Evolutionary conservation across 2,888 invertebrate genomes (phyloP).

Genomic region (Crematogaster levior): DNA sequence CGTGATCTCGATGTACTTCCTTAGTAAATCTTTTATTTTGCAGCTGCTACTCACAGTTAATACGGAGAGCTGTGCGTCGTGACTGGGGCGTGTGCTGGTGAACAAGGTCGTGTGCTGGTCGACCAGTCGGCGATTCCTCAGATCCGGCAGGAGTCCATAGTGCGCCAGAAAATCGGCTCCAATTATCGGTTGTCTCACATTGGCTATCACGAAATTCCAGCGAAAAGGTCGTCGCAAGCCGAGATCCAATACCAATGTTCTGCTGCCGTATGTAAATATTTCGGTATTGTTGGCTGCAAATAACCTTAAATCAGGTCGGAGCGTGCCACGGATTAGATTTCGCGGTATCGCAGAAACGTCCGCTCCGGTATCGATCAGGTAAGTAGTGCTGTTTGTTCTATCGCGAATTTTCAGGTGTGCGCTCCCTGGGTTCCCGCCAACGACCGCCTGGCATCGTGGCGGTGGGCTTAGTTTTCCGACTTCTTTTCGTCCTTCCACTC

Average conservation of each 20-base stretch:
- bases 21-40: not conserved
- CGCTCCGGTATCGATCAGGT: not conserved
- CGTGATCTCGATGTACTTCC: not conserved
- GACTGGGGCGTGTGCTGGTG: not conserved
- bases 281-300: no score
- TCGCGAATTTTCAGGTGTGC: not conserved
- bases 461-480: slow-evolving; percentile 25
- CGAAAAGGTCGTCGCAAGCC: not conserved
- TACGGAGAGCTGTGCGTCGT: not conserved
- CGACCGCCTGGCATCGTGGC: no score
- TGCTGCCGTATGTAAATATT: not conserved
- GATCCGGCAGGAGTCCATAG: not conserved
- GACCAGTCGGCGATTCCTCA: not conserved
- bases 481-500: not conserved
- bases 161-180: no score
- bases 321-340: no score
- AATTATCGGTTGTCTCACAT: no score
- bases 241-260: not conserved
- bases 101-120: not conserved
- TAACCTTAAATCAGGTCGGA: no score
- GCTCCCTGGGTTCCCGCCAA: not conserved
- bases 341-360: not conserved
- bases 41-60: not conserved
- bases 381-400: not conserved
- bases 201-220: not conserved